phyloP scores from a whole-genome alignment of 2,888 invertebrate genomes.

The Fragum sueziense region DNA sequence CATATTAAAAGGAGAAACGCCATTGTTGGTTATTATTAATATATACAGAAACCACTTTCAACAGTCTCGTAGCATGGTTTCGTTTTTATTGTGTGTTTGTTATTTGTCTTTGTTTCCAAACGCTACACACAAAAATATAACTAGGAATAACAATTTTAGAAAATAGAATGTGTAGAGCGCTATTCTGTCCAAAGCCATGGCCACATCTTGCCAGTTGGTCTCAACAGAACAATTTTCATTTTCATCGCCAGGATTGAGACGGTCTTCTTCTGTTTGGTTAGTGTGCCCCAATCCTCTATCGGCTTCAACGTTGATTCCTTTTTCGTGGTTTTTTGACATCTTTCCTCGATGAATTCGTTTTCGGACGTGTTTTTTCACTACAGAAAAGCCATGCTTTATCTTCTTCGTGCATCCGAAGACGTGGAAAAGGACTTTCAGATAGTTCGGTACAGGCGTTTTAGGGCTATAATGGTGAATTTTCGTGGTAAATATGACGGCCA shows the following conservation, averaged over 20 bases:
- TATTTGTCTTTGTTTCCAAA: not conserved
- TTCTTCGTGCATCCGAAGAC: not conserved
- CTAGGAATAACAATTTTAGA: not conserved
- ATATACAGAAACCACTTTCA: too few species aligned
- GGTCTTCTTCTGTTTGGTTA: not conserved
- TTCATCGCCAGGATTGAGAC: not conserved
- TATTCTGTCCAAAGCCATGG: not conserved
- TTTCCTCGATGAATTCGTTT: not conserved
- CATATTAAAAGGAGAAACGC: too few species aligned
- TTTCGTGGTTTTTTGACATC: not conserved
- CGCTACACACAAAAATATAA: not conserved
- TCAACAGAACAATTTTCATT: not conserved
- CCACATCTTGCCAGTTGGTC: not conserved
- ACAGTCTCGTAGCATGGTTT: too few species aligned
- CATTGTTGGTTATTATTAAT: too few species aligned
- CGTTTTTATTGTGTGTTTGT: too few species aligned
- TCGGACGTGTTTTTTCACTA: not conserved
- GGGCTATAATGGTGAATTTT: not conserved
- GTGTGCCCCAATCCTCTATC: not conserved
- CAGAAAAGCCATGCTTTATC: not conserved
- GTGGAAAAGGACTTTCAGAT: not conserved
- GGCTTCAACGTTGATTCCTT: not conserved
- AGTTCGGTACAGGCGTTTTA: not conserved
- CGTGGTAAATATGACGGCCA: not conserved
- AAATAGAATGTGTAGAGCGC: not conserved